Evolutionary conservation across 2,797 vertebrate genomes (phyloP), one percentile per base, ranked within the genome.

Genomic region (Mycteria americana): DNA sequence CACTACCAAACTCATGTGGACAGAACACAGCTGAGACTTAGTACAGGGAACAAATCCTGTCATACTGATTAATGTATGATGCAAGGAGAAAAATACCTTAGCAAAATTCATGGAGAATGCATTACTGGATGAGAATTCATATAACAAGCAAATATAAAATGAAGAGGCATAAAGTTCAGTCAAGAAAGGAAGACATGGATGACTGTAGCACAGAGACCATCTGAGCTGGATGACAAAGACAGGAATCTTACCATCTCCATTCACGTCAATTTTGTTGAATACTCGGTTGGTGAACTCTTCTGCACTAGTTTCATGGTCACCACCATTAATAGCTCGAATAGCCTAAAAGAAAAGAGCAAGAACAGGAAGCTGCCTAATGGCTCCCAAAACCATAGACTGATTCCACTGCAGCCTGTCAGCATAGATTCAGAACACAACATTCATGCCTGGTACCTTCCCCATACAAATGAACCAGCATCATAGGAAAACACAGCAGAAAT

Each of bases 221-320:
- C 22, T 37, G 24, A 73, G 23, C 8, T 45, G 48, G 64, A 27
- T 46, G 37, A 30, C 48, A 43, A 35, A 68, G 51, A 41, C 51
- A 45, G 57, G n/a, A 60, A n/a, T 94, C 98, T 98, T 95, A 99
- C 99, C 99, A 17, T 99, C 99, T 95, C 99, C 99, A 1, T 99
- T 99, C 64, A 99, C 97, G 80, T 99, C 99, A 45, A 99, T 99
- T 96, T 98, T 98, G 94, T 99, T 97, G 85, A 99, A 99, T 83
- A 99, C 99, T 3, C 98, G 77, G 97, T 99, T 99, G 31, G 99
- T 99, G 94, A 99, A 99, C 27, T 99, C 99, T 95, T 99, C 99
- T 2, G 98, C 98, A 1, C 95, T 98, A 1, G 89, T 63, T 23
- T 99, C 98, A 64, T 99, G 98, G 31, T 95, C 97, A 28, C 92